Base-by-base conservation (phyloP, 2,797 vertebrate species). In the Menidia menidia region DNA sequence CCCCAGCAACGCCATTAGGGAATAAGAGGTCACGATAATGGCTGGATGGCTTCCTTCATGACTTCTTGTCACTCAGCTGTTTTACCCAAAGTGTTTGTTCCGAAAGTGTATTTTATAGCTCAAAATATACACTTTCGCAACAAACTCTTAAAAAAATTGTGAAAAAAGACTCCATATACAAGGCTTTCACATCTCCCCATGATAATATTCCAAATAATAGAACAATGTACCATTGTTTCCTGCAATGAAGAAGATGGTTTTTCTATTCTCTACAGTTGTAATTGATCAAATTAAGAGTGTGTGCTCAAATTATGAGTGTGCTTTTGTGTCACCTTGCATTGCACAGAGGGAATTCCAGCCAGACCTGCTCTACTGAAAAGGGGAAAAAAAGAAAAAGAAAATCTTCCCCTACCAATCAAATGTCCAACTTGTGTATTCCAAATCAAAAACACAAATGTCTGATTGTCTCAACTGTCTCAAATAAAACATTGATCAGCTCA, bases 241-340 rank as follows among this genome's bases (percentile, higher is more conserved):
- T 35, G 64, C 57, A 67, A 50, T 71, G 59, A 61, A 48, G 84
- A 68, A 58, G 48, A 68, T 68, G 69, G 68, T 58, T 80, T 73
- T 73, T 75, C 77, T 50, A n/a, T 78, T 84, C 78, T 67, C 75
- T 45, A 78, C 78, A 61, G 82, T 76, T 85, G 72, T 67, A 86
- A 89, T 85, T 83, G 85, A 89, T 87, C 67, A 80, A 84, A 87
- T 90, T 84, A 85, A 83, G 85, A 87, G 25, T 25, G 25, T 25
- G 25, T 85, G 85, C 83, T 82, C 25, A 25, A 25, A 25, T 25
- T 25, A 25, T 61, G 83, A 84, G 68, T 75, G 85, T 81, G 83
- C 82, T 78, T 81, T 82, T 73, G 83, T 69, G 78, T 73, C 78
- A 79, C 80, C 82, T 80, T 3, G 73, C 85, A 75, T 81, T 82